Conservation (phyloP, 2,888 invertebrate species). For the Rhingia rostrata region DNA sequence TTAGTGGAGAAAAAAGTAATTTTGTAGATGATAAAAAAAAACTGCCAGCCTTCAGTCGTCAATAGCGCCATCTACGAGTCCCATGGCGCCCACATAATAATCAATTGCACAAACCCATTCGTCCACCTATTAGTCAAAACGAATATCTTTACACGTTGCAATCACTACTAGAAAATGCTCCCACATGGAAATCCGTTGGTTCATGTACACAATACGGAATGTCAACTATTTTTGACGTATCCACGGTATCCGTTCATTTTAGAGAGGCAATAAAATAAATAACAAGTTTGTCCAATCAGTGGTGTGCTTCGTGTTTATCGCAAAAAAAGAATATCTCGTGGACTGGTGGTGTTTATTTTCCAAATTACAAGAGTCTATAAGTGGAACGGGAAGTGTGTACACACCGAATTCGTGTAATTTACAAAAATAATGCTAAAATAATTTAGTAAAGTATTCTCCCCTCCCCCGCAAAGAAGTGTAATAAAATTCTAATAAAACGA, state of each 20-base stretch:
- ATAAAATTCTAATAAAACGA: conserved; percentile 30
- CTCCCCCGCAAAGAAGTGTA: background rate
- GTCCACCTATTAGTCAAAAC: too few species aligned
- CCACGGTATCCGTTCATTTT: background rate
- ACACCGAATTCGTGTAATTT: conserved; percentile 60
- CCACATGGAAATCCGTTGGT: conserved; percentile 16
- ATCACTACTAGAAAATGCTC: too few species aligned
- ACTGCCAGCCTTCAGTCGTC: too few species aligned
- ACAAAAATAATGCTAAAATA: conserved; percentile 43
- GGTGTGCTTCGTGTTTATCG: conserved; percentile 49
- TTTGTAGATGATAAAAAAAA: too few species aligned
- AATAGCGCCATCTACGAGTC: too few species aligned
- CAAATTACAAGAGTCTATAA: conserved; percentile 34
- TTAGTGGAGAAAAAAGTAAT: too few species aligned
- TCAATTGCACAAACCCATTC: too few species aligned
- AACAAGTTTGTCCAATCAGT: conserved; percentile 18
- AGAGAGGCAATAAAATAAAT: conserved; percentile 19
- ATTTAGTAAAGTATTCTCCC: background rate
- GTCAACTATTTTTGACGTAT: conserved; percentile 35
- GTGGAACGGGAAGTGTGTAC: conserved; percentile 52
- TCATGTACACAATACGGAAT: background rate
- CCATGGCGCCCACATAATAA: too few species aligned
- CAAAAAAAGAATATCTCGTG: conserved; percentile 29
- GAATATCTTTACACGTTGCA: too few species aligned
- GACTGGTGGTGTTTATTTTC: conserved; percentile 19